A percentile compares a stretch with the other conserved stretches of the same genome.
phyloP scores from a whole-genome alignment of 2,888 invertebrate species.

The Gari tellinella region DNA sequence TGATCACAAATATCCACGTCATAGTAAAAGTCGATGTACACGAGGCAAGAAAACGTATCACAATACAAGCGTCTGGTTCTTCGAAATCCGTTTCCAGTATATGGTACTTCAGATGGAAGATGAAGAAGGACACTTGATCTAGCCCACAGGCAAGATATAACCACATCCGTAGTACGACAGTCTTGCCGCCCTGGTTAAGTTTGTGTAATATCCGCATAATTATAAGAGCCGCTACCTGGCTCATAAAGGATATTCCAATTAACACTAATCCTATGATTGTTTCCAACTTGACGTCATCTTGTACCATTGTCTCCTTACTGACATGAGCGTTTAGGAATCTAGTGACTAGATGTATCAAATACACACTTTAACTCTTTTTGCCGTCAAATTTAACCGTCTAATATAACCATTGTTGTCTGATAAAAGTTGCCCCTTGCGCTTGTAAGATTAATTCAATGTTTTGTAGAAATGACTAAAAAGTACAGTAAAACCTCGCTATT shows the following conservation, averaged over 20 bases:
- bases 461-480: no score
- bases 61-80: constrained; percentile 24
- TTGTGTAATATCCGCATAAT: constrained; percentile 26
- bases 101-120: constrained; percentile 42
- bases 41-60: constrained; percentile 32
- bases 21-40: constrained; percentile 31
- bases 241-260: constrained; percentile 1
- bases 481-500: no score
- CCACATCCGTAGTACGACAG: constrained; percentile 29
- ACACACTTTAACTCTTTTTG: no score
- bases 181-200: constrained; percentile 22
- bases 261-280: constrained; percentile 3
- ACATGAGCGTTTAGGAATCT: no score
- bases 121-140: constrained; percentile 35
- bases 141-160: constrained; percentile 25
- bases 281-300: neutral
- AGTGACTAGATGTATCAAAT: no score
- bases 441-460: no score
- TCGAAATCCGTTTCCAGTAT: constrained; percentile 29
- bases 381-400: no score
- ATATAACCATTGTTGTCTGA: no score
- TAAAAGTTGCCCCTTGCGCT: no score
- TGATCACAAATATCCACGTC: constrained; percentile 42
- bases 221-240: constrained; percentile 25
- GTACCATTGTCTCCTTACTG: neutral